Percentiles rank a stretch among this genome's conserved stretches.
Conservation (phyloP, 2,888 invertebrate species). For the Patella ulyssiponensis region DNA sequence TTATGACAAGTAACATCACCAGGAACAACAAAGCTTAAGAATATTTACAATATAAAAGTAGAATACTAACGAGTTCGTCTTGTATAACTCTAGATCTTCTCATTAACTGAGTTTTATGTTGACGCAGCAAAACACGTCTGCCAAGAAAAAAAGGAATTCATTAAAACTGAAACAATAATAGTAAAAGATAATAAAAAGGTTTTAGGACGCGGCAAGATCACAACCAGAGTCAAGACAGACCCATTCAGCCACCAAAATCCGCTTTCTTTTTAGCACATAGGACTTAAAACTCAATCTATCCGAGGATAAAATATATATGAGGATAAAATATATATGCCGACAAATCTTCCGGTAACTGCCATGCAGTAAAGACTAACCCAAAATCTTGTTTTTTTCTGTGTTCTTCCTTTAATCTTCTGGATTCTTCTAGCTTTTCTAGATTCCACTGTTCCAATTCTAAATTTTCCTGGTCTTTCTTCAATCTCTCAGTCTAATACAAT, state of each 20-base stretch:
- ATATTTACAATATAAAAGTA: neutral
- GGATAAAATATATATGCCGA: too few relatives aligned
- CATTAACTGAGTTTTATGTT: slow-evolving; percentile 70
- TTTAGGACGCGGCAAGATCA: too few relatives aligned
- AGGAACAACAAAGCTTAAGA: too few relatives aligned
- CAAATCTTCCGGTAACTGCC: too few relatives aligned
- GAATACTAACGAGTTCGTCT: slow-evolving; percentile 65
- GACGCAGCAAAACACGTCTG: slow-evolving; percentile 69
- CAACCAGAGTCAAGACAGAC: too few relatives aligned
- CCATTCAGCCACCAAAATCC: neutral
- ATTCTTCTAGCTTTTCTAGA: slow-evolving; percentile 61
- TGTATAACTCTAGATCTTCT: slow-evolving; percentile 68
- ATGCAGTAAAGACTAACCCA: slow-evolving; percentile 53
- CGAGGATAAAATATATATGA: too few relatives aligned
- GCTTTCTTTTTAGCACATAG: neutral
- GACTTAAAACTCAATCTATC: too few relatives aligned
- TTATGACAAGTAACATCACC: too few relatives aligned
- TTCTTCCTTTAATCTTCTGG: slow-evolving; percentile 57
- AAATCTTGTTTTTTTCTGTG: slow-evolving; percentile 64
- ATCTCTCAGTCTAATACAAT: slow-evolving; percentile 52
- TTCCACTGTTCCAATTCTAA: slow-evolving; percentile 65
- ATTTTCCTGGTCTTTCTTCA: slow-evolving; percentile 63
- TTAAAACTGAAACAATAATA: neutral
- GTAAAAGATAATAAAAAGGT: too few relatives aligned
- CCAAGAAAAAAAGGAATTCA: slow-evolving; percentile 17